These are phyloP conservation scores for Oenanthe melanoleuca DNA, from an alignment of 2,113 vertebrate species.

Conservation along the genomic window DNA sequence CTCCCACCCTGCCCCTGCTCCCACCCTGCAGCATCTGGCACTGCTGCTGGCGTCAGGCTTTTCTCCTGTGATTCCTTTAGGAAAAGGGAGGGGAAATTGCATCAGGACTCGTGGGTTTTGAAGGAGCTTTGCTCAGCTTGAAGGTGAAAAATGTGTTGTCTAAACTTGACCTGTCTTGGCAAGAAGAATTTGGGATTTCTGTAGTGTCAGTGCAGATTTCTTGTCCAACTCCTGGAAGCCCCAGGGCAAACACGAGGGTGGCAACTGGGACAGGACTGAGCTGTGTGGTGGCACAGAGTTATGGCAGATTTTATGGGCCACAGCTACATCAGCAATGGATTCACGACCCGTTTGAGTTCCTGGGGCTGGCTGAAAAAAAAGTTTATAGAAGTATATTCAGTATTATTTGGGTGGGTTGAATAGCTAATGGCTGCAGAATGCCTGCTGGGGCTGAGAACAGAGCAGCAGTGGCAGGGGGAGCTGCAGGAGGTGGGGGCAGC, in stretches of 20 bases:
- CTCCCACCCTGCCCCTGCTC: neutral
- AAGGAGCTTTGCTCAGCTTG: neutral
- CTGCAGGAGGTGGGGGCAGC: neutral
- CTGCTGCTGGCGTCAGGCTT: neutral
- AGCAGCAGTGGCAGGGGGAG: neutral
- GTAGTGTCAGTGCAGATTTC: neutral
- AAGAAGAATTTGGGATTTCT: neutral
- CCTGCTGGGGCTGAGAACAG: neutral
- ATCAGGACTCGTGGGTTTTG: neutral
- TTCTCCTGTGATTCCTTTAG: neutral
- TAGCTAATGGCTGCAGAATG: neutral
- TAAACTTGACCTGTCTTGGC: rapidly evolving
- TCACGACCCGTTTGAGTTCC: rapidly evolving
- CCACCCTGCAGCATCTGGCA: neutral
- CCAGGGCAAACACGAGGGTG: neutral
- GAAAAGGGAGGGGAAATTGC: neutral
- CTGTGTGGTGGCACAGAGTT: neutral
- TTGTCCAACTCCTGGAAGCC: neutral
- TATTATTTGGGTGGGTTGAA: neutral
- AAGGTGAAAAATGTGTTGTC: rapidly evolving
- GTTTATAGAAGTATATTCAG: neutral
- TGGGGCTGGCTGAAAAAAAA: rapidly evolving
- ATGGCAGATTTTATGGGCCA: too few species aligned
- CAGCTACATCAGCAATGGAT: too few species aligned
- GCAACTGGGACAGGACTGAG: neutral